Percentiles rank a stretch among this genome's conserved stretches.
These are phyloP conservation scores for Melipona bicolor DNA, from an alignment of 2,888 invertebrate species.

Conservation along the genomic window DNA sequence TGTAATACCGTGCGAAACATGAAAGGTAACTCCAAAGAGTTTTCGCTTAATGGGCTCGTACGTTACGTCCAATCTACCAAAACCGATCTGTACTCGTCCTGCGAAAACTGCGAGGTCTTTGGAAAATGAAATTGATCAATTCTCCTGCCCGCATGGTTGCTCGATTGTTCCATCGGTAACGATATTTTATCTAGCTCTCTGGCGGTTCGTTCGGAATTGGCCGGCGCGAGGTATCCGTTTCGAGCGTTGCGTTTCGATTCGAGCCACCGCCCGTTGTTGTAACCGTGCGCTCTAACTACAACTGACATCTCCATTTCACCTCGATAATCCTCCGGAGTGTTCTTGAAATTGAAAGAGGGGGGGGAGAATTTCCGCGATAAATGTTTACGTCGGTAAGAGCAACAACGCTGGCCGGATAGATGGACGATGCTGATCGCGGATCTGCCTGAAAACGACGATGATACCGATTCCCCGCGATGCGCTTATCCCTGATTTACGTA, in stretches of 20 bases:
- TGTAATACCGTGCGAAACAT: background rate
- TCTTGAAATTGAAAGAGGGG: background rate
- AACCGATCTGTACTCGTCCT: background rate
- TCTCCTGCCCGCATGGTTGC: background rate
- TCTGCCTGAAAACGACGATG: background rate
- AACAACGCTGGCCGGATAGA: background rate
- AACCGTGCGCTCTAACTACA: conserved; percentile 7
- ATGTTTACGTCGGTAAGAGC: conserved; percentile 10
- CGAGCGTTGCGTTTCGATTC: conserved; percentile 15
- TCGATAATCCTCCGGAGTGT: conserved; percentile 18
- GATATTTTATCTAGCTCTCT: conserved; percentile 9
- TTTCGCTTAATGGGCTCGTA: background rate
- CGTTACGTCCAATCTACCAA: background rate
- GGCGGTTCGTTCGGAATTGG: conserved; percentile 37
- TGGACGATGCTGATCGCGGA: background rate
- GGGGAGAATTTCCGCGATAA: conserved; percentile 16
- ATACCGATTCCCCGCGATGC: conserved; percentile 10
- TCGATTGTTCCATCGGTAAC: background rate
- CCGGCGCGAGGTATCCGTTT: conserved; percentile 21
- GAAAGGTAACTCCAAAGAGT: background rate
- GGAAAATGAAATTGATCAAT: background rate
- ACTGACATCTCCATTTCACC: conserved; percentile 30
- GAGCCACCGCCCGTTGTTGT: background rate
- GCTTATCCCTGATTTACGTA: conserved; percentile 60
- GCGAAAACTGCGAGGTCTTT: background rate